These are phyloP conservation scores for Magallana gigas DNA, from an alignment of 1,140 invertebrate species.

Conservation along the genomic window DNA sequence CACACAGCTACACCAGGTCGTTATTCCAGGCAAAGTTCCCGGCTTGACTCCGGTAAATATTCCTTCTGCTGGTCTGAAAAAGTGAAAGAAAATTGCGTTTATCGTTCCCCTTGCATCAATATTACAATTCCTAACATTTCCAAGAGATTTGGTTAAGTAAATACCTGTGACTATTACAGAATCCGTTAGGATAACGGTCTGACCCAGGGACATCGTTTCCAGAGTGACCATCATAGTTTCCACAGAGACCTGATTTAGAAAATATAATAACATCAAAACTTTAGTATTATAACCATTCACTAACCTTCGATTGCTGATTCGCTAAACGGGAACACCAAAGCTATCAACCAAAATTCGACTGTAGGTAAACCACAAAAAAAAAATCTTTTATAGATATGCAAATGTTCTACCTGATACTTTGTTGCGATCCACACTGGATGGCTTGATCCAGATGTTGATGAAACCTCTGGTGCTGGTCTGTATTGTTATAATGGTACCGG, in stretches of 20 bases:
- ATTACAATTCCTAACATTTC: too few species aligned
- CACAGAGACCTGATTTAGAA: slow-evolving; percentile 70
- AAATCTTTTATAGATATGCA: not conserved
- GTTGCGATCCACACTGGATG: slow-evolving; percentile 67
- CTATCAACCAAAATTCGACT: not conserved
- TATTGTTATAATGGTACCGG: slow-evolving; percentile 72
- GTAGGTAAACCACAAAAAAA: not conserved
- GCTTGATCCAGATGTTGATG: slow-evolving; percentile 74
- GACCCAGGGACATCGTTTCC: slow-evolving; percentile 63
- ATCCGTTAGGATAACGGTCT: slow-evolving; percentile 51
- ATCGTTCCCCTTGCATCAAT: too few species aligned
- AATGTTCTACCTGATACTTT: slow-evolving; percentile 64
- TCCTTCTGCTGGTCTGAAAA: slow-evolving; percentile 33
- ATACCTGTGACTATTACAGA: slow-evolving; percentile 62
- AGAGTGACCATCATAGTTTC: slow-evolving; percentile 63
- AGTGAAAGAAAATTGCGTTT: too few species aligned
- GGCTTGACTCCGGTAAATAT: slow-evolving; percentile 58
- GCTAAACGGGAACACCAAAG: not conserved
- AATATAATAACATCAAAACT: not conserved
- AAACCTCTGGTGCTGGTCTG: slow-evolving; percentile 64
- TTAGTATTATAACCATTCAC: not conserved
- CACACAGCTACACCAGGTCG: slow-evolving; percentile 61
- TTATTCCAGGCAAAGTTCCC: not conserved
- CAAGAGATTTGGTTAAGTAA: not conserved
- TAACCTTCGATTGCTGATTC: not conserved